These are phyloP conservation scores for Huso huso DNA, from an alignment of 2,797 vertebrate species.

Conservation along the genomic window DNA sequence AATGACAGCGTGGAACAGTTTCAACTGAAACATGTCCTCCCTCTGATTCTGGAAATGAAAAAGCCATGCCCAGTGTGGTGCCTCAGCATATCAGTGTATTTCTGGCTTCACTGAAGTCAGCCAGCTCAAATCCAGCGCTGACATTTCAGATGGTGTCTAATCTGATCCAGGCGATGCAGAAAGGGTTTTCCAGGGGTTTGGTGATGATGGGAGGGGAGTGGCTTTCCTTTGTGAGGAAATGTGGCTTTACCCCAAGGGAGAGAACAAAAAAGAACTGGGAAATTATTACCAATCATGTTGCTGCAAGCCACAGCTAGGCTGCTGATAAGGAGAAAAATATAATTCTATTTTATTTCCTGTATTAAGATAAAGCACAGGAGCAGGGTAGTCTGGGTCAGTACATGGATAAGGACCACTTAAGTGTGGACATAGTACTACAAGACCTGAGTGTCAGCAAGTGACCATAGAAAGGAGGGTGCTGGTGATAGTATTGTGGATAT, in stretches of 20 bases:
- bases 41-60: no score
- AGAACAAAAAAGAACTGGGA: conserved; percentile 8
- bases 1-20: no score
- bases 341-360: not conserved
- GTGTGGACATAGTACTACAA: no score
- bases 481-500: no score
- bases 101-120: conserved; percentile 4
- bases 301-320: not conserved
- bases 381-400: not conserved
- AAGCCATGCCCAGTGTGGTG: not conserved
- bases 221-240: not conserved
- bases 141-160: conserved; percentile 5
- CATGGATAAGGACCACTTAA: no score
- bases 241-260: conserved; percentile 2
- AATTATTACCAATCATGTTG: conserved; percentile 9
- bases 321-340: not conserved
- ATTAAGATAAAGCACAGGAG: not conserved
- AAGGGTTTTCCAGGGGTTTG: not conserved
- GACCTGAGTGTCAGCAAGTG: no score
- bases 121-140: not conserved
- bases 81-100: conserved; percentile 1
- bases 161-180: not conserved
- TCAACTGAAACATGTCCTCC: no score
- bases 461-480: no score
- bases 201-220: not conserved